These are phyloP conservation scores for Hemitrygon akajei DNA, from an alignment of 2,797 vertebrate species.

Conservation along the genomic window DNA sequence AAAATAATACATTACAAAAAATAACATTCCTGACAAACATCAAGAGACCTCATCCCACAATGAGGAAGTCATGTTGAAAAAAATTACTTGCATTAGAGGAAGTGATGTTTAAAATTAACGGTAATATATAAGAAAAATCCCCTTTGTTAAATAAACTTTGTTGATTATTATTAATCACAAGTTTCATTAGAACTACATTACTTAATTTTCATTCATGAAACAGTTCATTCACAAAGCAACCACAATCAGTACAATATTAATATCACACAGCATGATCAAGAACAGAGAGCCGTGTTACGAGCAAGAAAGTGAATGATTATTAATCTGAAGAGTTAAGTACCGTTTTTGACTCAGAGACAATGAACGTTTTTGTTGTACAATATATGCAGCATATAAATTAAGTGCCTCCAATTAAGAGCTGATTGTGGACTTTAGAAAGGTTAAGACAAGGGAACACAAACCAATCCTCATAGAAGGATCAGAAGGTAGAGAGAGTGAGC, in stretches of 20 bases:
- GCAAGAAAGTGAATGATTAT: background rate
- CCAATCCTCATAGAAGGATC: too few species aligned
- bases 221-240: background rate
- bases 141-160: background rate
- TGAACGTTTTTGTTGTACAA: background rate
- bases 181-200: background rate
- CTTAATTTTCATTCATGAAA: background rate
- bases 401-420: background rate
- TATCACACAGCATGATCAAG: background rate
- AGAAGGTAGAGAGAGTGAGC: too few species aligned
- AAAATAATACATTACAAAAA: background rate
- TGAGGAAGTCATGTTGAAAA: background rate
- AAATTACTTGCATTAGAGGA: background rate
- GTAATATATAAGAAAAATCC: background rate
- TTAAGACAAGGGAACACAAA: too few species aligned
- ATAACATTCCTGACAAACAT: background rate
- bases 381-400: background rate
- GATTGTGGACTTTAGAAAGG: too few species aligned
- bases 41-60: background rate
- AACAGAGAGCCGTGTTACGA: background rate
- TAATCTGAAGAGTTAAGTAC: background rate
- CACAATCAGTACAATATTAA: background rate
- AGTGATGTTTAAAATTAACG: background rate
- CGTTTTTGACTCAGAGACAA: background rate
- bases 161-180: background rate